These are phyloP conservation scores for Mythimna lalbum DNA, from an alignment of 2,888 invertebrate species.

Conservation along the genomic window DNA sequence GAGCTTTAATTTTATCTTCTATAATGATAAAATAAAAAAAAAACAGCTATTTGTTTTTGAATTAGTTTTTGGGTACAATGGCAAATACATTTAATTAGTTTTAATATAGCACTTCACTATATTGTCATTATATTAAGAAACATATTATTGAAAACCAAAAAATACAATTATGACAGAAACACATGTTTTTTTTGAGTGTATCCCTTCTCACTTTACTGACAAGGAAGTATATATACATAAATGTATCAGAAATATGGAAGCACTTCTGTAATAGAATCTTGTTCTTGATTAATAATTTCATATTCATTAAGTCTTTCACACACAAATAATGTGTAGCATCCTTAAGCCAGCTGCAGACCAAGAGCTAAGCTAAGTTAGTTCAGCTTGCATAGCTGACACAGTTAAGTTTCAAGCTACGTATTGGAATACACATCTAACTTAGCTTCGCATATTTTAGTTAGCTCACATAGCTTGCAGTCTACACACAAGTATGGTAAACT, in stretches of 20 bases:
- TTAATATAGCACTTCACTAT: conserved; percentile 1
- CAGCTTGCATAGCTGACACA: no score
- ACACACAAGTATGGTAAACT: no score
- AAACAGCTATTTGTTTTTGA: conserved; percentile 7
- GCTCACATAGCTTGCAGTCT: no score
- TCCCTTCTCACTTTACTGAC: neutral
- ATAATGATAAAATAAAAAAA: neutral
- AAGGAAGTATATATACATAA: neutral
- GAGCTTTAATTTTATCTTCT: neutral
- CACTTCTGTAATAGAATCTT: neutral
- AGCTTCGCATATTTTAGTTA: no score
- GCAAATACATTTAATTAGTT: neutral
- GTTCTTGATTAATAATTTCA: neutral
- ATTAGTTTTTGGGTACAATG: neutral
- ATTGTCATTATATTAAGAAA: conserved; percentile 6
- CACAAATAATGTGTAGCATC: neutral
- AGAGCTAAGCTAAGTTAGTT: no score
- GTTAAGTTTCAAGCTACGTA: no score
- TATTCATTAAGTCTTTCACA: conserved; percentile 3
- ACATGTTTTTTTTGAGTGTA: conserved; percentile 11
- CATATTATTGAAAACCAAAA: neutral
- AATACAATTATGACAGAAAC: conserved; percentile 1
- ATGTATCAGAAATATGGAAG: neutral
- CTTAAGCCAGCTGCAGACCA: no score
- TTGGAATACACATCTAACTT: no score